Base-by-base conservation (phyloP, 2,797 vertebrate genomes). In the Prionace glauca region DNA sequence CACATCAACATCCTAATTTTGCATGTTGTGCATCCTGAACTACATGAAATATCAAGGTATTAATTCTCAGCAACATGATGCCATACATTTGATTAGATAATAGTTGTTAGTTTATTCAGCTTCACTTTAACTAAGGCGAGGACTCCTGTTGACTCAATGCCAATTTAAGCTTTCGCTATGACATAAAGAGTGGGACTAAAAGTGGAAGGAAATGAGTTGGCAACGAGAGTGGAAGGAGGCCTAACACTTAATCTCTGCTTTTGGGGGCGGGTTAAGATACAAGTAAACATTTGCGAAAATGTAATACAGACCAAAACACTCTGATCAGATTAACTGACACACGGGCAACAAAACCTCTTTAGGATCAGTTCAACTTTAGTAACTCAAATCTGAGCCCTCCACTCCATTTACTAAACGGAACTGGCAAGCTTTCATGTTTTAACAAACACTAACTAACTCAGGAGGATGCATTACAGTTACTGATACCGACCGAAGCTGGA, bases 161-260 rank as follows among this genome's bases (percentile, higher is more conserved):
- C 65, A 69, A 18, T 36, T 69, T 67, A 5, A 26, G 10, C 29
- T 24, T 67, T 67, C 65, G 1, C 92, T 20, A 11, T 67, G 67
- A 94, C 67, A 71, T 26, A 50, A 72, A 36, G 7, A 41, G 65
- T 29, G 32, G 50, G 22, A 69, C 29, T 20, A 67, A 36, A 93
- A 88, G 90, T 65, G 16, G 90, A 92, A 92, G 32, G 88, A 93
- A 93, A 41, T 67, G 32, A 69, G 36, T 93, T 93, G n/a, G n/a
- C 90, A 41, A 69, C 86, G 26, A 67, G 18, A 18, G 41, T 41
- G 65, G 90, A 41, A 36, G 10, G 11, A 36, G 20, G 65, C 62
- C n/a, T 24, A 41, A 36, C 65, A 41, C 1, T 41, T n/a, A n/a
- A n/a, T n/a, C n/a, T n/a, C n/a, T n/a, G n/a, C n/a, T n/a, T n/a